Evolutionary conservation across 1,140 invertebrate genomes (phyloP).

Genomic region (Scaptodrosophila lebanonensis): DNA sequence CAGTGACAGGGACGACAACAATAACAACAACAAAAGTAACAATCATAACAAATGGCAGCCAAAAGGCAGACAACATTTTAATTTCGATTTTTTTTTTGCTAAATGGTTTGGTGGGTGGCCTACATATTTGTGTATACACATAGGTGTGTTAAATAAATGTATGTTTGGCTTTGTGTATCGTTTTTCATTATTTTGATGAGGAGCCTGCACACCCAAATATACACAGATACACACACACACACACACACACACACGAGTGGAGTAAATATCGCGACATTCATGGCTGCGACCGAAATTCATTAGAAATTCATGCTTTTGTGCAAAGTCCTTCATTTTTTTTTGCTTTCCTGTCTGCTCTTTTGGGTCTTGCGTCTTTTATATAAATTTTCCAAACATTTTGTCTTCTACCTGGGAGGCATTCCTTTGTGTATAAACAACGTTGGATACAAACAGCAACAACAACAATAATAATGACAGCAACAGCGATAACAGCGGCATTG

Average conservation of each 20-base stretch:
- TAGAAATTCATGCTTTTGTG: too few relatives aligned
- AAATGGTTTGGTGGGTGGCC: neutral
- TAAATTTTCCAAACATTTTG: too few relatives aligned
- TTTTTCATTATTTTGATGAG: slow-evolving; percentile 63
- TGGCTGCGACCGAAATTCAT: too few relatives aligned
- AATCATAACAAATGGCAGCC: neutral
- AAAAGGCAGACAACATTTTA: slow-evolving; percentile 40
- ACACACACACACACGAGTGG: too few relatives aligned
- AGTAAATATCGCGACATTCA: too few relatives aligned
- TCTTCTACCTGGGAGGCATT: too few relatives aligned
- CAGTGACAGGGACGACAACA: slow-evolving; percentile 13
- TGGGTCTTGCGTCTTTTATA: too few relatives aligned
- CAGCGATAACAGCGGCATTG: too few relatives aligned
- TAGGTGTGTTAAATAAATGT: slow-evolving; percentile 6
- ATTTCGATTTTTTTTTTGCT: slow-evolving; percentile 22
- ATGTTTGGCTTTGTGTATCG: slow-evolving; percentile 2
- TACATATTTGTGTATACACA: slow-evolving; percentile 4
- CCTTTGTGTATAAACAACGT: too few relatives aligned
- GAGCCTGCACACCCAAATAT: slow-evolving; percentile 15
- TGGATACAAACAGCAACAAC: neutral
- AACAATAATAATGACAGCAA: neutral
- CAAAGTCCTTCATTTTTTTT: too few relatives aligned
- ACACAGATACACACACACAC: slow-evolving; percentile 6
- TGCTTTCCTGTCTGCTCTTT: too few relatives aligned
- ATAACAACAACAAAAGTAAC: neutral